Base-by-base conservation (phyloP, 2,113 vertebrate genomes). In the Gobiocypris rarus region DNA sequence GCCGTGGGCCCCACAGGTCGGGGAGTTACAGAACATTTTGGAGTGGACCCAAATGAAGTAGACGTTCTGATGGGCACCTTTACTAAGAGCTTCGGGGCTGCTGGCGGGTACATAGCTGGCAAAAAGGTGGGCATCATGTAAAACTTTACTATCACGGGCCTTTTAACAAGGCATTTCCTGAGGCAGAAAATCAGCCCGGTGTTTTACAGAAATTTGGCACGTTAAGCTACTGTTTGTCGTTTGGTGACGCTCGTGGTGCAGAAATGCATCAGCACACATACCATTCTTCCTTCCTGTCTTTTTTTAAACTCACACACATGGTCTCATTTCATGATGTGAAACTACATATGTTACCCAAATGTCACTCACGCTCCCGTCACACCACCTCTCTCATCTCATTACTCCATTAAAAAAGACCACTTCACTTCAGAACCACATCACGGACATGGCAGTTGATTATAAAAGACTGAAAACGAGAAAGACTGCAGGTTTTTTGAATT, bases 11-110 rank as follows among this genome's bases (percentile, higher is more conserved):
- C 94, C 3, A 89, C 84, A 34, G 97, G 97, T 3, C 92, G 96
- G n/a, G 97, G 97, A 1, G 96, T 98, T 85, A 96, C 98, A 0
- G 97, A 99, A 2, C 97, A 98, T 92, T 99, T 99, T 87, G 96
- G 95, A 83, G 93, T 99, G 45, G 91, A 90, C 88, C 96, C 97
- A 54, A 89, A 94, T 59, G 97, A 99, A 76, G 96, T 99, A 84
- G 97, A 99, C 56, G 89, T 98, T 88, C 94, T 99, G 95, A 99
- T 99, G 97, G 97, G 97, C 81, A 99, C 97, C 0, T 98, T 99
- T 89, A 97, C 97, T 74, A 99, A 99, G 93, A 97, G 97, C 90
- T 99, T 99, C 65, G 96, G 97, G 48, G 95, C 96, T 85, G 93
- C 95, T 22, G 97, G 97, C 89, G 97, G 97, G 89, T 99, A 99